Base-by-base conservation (phyloP, 2,797 vertebrate species). In the Molossus molossus region DNA sequence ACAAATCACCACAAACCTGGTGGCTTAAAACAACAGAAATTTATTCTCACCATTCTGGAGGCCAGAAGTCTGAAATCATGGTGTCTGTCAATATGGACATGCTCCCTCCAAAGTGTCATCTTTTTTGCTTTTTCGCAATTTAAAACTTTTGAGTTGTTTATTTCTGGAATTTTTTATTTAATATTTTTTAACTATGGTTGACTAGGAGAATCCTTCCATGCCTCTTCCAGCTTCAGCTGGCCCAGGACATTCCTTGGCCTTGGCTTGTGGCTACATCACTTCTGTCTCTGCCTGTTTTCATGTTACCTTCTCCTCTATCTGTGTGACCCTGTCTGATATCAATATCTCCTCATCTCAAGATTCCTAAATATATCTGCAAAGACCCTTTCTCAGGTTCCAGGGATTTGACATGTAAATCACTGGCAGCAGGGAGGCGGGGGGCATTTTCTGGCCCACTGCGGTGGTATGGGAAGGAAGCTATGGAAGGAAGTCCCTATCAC, bases 21-120 rank as follows among this genome's bases (percentile, higher is more conserved):
- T 72, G n/a, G 21, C 21, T 83, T 70, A 87, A 91, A 62, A 72
- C 55, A 80, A 67, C 2, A 84, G 23, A 76, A 94, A 79, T 73
- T 55, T 64, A 87, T 57, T 55, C 13, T 87, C 48, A 86, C 58
- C 17, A 21, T 62, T 79, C 57, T 87, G 6, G n/a, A 77, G 48
- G 65, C 10, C 21, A 5, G 29, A 50, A 50, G 7, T 94, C 87
- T 91, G 64, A 91, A 88, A 81, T 67, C 17, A 79, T 79, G 10
- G 14, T 79, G 6, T 48, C 37, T 81, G 45, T 80, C 9, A n/a
- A 80, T n/a, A 85, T 6, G 21, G 23, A 45, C n/a, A 57, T 33
- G 10, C 12, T 75, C 64, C 15, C 8, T 84, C 50, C 29, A 27
- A 72, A 58, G 12, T 53, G 9, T 20, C 75, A 33, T 18, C 17